Evolutionary conservation across 2,113 vertebrate genomes (phyloP).

Genomic region (Mesembrinibis cayennensis): DNA sequence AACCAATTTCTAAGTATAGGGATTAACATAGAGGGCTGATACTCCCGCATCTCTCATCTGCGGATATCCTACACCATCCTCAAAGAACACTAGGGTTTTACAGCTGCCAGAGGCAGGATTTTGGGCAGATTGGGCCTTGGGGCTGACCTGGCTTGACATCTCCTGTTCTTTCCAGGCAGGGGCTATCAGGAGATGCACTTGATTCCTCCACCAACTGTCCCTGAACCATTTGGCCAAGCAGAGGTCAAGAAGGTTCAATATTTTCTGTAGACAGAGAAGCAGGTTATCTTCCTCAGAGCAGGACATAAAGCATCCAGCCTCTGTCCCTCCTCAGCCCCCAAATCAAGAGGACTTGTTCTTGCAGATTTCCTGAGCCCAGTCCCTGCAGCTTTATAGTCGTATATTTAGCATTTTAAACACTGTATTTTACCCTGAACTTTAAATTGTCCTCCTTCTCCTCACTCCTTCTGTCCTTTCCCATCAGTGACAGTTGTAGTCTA

Average conservation of each 20-base stretch:
- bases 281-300: not conserved
- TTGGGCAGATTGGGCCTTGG: not conserved
- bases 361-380: not conserved
- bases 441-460: constrained; percentile 10
- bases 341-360: not conserved
- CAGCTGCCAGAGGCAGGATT: not conserved
- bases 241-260: not conserved
- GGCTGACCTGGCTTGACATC: not conserved
- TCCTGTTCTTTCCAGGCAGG: not conserved
- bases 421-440: constrained; percentile 49
- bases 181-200: not conserved
- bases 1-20: not conserved
- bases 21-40: not conserved
- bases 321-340: not conserved
- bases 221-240: not conserved
- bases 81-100: not conserved
- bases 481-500: not conserved
- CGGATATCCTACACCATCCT: not conserved
- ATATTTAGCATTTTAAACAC: constrained; percentile 25
- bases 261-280: not conserved
- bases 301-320: not conserved
- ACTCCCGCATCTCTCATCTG: not conserved
- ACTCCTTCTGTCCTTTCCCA: constrained; percentile 5
- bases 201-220: not conserved
- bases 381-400: not conserved